Evolutionary conservation across 2,113 vertebrate species (phyloP).

Genomic region (Hassar affinis): DNA sequence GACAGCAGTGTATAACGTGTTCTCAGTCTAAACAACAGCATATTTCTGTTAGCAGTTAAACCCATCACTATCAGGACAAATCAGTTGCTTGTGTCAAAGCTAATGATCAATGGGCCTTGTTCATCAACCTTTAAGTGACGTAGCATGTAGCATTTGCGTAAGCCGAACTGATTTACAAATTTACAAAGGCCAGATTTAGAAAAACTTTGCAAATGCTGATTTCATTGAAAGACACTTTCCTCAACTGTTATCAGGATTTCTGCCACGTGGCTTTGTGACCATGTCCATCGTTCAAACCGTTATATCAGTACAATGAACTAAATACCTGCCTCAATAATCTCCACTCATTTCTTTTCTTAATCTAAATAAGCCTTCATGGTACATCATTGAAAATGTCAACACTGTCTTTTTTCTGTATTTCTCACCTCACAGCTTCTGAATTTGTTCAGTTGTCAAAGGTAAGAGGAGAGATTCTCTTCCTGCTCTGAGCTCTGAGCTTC

Average conservation of each 20-base stretch:
- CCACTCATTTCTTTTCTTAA: background rate
- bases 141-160: background rate
- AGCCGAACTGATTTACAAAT: background rate
- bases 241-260: background rate
- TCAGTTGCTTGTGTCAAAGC: too few relatives aligned
- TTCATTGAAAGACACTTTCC: background rate
- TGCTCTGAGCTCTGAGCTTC: too few relatives aligned
- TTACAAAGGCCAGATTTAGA: background rate
- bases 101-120: background rate
- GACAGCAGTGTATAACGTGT: background rate
- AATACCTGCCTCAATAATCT: background rate
- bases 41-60: background rate
- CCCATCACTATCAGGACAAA: background rate
- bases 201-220: too few relatives aligned
- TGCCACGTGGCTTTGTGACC: background rate
- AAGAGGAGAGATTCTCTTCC: background rate
- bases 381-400: background rate
- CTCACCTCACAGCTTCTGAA: background rate
- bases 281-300: background rate
- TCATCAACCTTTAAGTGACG: background rate
- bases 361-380: background rate
- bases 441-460: background rate
- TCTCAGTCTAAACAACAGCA: background rate
- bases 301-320: too few relatives aligned
- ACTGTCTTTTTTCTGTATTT: background rate